These are phyloP conservation scores for Temnothorax ravouxi DNA, from an alignment of 2,888 invertebrate species.

Conservation along the genomic window DNA sequence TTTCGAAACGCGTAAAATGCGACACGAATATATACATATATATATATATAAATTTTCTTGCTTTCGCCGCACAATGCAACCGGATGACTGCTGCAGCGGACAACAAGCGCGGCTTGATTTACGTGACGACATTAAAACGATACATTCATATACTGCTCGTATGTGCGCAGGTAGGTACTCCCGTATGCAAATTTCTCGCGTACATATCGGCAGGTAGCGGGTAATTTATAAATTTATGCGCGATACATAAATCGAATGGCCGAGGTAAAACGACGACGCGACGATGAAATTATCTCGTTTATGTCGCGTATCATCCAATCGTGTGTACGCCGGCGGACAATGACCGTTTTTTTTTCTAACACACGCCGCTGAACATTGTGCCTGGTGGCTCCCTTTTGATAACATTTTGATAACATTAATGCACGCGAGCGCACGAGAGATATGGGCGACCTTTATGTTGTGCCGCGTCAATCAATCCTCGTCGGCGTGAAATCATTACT, in stretches of 20 bases:
- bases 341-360: not conserved
- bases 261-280: slow-evolving; percentile 41
- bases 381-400: not conserved
- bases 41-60: slow-evolving; percentile 12
- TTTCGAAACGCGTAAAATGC: slow-evolving; percentile 30
- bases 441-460: not conserved
- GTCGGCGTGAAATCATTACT: slow-evolving; percentile 27
- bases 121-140: slow-evolving; percentile 46
- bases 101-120: slow-evolving; percentile 56
- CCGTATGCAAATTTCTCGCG: slow-evolving; percentile 48
- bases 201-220: slow-evolving; percentile 24
- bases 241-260: slow-evolving; percentile 48
- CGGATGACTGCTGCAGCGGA: slow-evolving; percentile 40
- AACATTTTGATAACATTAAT: slow-evolving; percentile 29
- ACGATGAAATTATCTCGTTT: slow-evolving; percentile 31
- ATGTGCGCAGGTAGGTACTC: not conserved
- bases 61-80: slow-evolving; percentile 20
- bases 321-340: not conserved
- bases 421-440: not conserved
- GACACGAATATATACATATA: not conserved
- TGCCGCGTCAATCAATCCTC: slow-evolving; percentile 35
- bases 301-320: slow-evolving; percentile 18
- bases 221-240: slow-evolving; percentile 62
- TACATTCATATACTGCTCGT: slow-evolving; percentile 30
- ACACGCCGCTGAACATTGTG: not conserved